Evolutionary conservation across 2,113 vertebrate genomes (phyloP), one percentile per base, ranked within the genome.

Genomic region (Upupa epops): DNA sequence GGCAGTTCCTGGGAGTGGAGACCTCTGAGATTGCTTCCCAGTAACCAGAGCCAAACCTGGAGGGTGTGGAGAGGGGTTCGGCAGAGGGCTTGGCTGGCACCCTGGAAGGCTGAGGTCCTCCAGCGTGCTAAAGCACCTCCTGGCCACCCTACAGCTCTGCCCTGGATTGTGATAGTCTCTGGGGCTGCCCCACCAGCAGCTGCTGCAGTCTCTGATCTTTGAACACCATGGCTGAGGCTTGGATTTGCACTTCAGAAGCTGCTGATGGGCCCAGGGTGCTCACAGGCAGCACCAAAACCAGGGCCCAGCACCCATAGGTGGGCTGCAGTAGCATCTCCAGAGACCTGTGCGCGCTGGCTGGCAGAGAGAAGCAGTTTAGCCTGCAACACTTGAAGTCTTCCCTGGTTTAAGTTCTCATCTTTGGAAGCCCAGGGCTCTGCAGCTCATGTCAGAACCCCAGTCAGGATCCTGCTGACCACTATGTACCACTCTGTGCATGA

Each of bases 381-480:
- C 36, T 22, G 31, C 26, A 36, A 2, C 5, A 1, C n/a, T 32
- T 28, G 21, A 74, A 70, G n/a, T 48, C 34, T 66, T 74, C 54
- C 31, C n/a, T 13, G 6, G 12, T 83, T 79, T 79, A 51, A 24
- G 17, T 55, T 61, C 81, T 86, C 36, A 9, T 3, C 3, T 64
- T 51, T 64, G 51, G 0, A 3, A 77, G 60, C 46, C 18, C 31
- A 64, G 58, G 46, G 42, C 73, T 90, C 25, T 19, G 69, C 40
- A 66, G 59, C 68, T 69, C n/a, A 4, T 45, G 1, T 3, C 48
- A 34, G n/a, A 55, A 36, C 15, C 52, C 9, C 16, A 17, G 1
- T 45, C 24, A 2, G 51, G 63, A 49, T 85, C 32, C 51, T 0
- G 0, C 28, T 79, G 54, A 11, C 45, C 13, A 3, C 1, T 1